Conservation (phyloP, 2,888 invertebrate species). For the Dermolepida albohirtum region DNA sequence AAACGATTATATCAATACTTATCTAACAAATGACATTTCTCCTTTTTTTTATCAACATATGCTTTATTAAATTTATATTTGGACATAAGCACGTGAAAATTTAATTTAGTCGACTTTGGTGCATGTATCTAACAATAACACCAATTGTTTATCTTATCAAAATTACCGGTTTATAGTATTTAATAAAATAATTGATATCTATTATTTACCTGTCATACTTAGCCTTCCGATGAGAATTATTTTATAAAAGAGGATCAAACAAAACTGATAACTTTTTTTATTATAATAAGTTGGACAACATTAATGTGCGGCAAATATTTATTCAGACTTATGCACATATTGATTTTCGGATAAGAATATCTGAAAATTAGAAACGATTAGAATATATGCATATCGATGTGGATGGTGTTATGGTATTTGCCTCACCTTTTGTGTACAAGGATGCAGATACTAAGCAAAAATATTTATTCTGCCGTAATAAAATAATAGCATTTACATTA, state of each 20-base stretch:
- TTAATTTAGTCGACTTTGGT: conserved; percentile 31
- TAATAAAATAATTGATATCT: conserved; percentile 43
- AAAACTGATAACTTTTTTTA: conserved; percentile 36
- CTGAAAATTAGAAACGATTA: conserved; percentile 35
- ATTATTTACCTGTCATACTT: conserved; percentile 38
- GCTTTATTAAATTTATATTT: conserved; percentile 42
- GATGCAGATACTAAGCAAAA: no score
- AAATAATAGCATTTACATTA: no score
- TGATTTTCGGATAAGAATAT: conserved; percentile 42
- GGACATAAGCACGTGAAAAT: conserved; percentile 35
- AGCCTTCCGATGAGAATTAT: conserved; percentile 29
- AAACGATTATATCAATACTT: no score
- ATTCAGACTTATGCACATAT: conserved; percentile 28
- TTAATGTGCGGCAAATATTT: conserved; percentile 35
- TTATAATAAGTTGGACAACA: conserved; percentile 33
- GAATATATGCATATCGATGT: no score
- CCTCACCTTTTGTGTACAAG: no score
- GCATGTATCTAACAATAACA: conserved; percentile 20
- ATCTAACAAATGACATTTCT: conserved; percentile 21
- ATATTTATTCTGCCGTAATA: no score
- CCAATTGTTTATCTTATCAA: conserved; percentile 39
- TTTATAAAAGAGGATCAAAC: conserved; percentile 34
- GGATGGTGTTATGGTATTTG: no score
- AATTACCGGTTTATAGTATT: conserved; percentile 40
- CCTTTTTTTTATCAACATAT: conserved; percentile 33